A percentile compares a stretch with the other conserved stretches of the same genome.
These are phyloP conservation scores for Centropyge bicolor DNA, from an alignment of 2,797 vertebrate genomes.

Conservation along the genomic window DNA sequence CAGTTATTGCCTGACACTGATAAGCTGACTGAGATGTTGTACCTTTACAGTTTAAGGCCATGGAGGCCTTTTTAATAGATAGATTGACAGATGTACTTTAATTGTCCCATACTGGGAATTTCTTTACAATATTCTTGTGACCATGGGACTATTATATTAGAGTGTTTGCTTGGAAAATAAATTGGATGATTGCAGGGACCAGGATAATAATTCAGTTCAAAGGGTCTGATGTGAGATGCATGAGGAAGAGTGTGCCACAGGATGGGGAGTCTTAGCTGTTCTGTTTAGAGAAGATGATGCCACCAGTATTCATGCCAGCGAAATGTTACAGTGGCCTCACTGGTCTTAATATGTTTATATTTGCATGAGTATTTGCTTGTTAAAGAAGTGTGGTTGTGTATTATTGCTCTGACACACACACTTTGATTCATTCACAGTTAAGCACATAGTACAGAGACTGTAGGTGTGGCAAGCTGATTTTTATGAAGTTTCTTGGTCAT, in stretches of 20 bases:
- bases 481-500: neutral
- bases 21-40: neutral
- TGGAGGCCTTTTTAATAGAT: neutral
- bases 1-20: neutral
- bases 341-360: neutral
- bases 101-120: too few species aligned
- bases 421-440: neutral
- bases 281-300: neutral
- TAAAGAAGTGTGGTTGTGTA: neutral
- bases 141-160: neutral
- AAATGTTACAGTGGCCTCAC: neutral
- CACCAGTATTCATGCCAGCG: neutral
- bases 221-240: neutral
- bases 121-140: neutral
- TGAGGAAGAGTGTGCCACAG: neutral
- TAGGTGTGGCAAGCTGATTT: neutral
- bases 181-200: neutral
- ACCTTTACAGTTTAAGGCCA: neutral
- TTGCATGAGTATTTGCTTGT: neutral
- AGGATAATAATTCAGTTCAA: neutral
- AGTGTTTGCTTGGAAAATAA: neutral
- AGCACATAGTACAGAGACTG: neutral
- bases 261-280: neutral
- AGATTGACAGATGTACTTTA: too few species aligned
- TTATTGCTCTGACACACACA: conserved; percentile 1